A percentile compares a stretch with the other conserved stretches of the same genome.
Conservation (phyloP, 2,113 vertebrate genomes). For the Piaya cayana region DNA sequence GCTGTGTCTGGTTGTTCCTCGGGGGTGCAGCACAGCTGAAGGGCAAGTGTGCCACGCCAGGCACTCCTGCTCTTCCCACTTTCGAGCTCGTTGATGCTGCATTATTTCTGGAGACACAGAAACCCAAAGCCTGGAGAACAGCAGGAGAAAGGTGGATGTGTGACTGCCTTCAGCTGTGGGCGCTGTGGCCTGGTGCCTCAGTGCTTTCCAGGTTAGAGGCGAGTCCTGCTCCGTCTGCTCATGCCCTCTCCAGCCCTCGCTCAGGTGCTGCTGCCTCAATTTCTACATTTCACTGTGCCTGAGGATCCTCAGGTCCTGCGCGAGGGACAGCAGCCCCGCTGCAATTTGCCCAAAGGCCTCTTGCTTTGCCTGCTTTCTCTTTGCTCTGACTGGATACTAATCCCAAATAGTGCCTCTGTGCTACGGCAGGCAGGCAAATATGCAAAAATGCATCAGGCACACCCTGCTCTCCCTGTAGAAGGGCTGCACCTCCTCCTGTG, state of each 20-base stretch:
- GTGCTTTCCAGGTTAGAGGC: neutral
- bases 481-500: neutral
- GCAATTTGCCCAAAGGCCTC: neutral
- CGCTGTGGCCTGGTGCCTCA: neutral
- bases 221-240: neutral
- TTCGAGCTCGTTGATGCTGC: neutral
- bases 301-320: neutral
- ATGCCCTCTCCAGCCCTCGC: neutral
- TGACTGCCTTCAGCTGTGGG: neutral
- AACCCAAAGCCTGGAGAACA: neutral
- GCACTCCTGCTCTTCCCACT: accelerated
- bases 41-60: neutral
- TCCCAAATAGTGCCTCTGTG: neutral
- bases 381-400: neutral
- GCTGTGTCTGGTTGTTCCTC: neutral
- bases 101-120: accelerated
- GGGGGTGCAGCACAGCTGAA: accelerated
- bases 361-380: neutral
- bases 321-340: neutral
- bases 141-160: neutral
- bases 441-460: neutral
- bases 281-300: neutral
- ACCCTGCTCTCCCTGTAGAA: accelerated
- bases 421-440: neutral
- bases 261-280: accelerated